phyloP scores from a whole-genome alignment of 2,888 invertebrate species.

The Pinctada fucata region DNA sequence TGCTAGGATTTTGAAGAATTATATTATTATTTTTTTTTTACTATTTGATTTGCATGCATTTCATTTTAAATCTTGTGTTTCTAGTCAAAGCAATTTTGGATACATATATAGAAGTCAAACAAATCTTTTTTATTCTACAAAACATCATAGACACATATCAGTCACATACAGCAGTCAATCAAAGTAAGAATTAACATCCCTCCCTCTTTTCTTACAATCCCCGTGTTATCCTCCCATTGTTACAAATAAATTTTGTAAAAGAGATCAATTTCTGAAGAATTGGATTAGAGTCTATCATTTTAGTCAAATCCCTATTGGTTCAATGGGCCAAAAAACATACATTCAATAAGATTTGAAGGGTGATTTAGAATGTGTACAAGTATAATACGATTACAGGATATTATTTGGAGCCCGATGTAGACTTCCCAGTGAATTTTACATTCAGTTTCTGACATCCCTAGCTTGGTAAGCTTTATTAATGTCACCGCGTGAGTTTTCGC shows the following conservation, averaged over 20 bases:
- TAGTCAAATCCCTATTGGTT: slow-evolving; percentile 5
- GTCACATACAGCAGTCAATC: no score
- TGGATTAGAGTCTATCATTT: slow-evolving; percentile 15
- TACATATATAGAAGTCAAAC: no score
- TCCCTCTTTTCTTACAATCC: no score
- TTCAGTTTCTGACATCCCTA: neutral
- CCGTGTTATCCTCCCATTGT: neutral
- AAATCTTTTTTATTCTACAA: no score
- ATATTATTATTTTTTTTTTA: no score
- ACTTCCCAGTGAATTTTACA: neutral
- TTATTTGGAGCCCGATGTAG: neutral
- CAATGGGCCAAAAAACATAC: neutral
- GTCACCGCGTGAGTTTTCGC: neutral
- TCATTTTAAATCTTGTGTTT: no score
- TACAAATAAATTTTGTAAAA: neutral
- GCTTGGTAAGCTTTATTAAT: no score
- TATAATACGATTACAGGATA: slow-evolving; percentile 6
- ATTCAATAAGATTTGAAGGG: neutral
- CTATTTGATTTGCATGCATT: no score
- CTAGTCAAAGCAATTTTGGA: no score
- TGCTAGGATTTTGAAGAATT: no score
- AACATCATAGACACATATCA: no score
- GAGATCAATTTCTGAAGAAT: slow-evolving; percentile 6
- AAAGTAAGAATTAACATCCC: no score
- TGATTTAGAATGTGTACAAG: slow-evolving; percentile 1